Evolutionary conservation across 2,888 invertebrate genomes (phyloP), one percentile per base, ranked within the genome.

Genomic region (Drosophila yooni): DNA sequence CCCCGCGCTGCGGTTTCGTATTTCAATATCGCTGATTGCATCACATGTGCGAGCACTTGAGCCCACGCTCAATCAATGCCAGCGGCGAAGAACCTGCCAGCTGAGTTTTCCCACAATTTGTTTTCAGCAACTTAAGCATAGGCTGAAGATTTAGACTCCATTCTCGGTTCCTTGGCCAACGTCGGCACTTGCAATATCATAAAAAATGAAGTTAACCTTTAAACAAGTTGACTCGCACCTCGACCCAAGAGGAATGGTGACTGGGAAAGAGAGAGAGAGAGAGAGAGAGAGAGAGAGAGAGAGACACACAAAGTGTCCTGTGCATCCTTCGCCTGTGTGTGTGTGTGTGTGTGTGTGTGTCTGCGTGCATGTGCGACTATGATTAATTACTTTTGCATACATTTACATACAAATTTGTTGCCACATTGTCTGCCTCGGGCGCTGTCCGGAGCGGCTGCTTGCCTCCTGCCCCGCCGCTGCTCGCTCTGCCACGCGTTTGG

Each of bases 321-420:
- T 57, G 60, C 57, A 38, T 69, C 57, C 63, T 33, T 75, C 57
- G 70, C 46, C 40, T 67, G 66, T 59, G 10, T 61, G 72, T 68
- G 63, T 61, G 60, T 69, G 21, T 21, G 36, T 67, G 64, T 64
- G 31, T 70, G 62, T 62, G 60, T 70, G 54, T 74, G 76, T 75
- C 70, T 75, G 75, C 69, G 80, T 87, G 82, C 90, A 82, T 87
- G 89, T 90, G 89, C 89, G 86, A 88, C 86, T 91, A 84, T 85
- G 82, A 87, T 87, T 87, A 87, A 87, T 90, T 87, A 82, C 86
- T 86, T 89, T 88, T 82, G 86, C 90, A 91, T 91, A 84, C 81
- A 86, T 91, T 91, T 89, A 82, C 91, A 86, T 91, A 84, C 83
- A 88, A 90, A 90, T 89, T 90, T 89, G 90, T 90, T 87, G 88